These are phyloP conservation scores for Dryadula phaetusa DNA, from an alignment of 2,888 invertebrate genomes.

Conservation along the genomic window DNA sequence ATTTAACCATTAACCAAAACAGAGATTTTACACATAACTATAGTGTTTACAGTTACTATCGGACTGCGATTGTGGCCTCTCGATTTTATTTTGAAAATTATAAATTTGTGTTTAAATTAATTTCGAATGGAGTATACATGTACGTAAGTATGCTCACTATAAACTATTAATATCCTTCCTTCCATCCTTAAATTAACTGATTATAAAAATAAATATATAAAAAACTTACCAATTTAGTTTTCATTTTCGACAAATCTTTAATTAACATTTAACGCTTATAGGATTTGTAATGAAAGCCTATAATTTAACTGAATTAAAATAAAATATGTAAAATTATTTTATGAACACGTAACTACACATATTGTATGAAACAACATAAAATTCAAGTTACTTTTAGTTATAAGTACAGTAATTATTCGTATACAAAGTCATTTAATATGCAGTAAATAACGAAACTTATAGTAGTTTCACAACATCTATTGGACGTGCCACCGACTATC, in stretches of 20 bases:
- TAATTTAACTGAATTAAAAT: slow-evolving; percentile 3
- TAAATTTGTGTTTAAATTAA: too few relatives aligned
- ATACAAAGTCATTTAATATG: slow-evolving; percentile 23
- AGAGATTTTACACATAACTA: too few relatives aligned
- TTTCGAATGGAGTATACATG: too few relatives aligned
- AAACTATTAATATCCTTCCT: too few relatives aligned
- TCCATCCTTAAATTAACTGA: too few relatives aligned
- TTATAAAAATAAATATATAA: slow-evolving; percentile 12
- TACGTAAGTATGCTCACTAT: too few relatives aligned
- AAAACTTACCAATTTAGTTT: slow-evolving; percentile 52
- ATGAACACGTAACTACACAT: neutral
- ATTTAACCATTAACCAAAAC: too few relatives aligned
- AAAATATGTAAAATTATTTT: neutral
- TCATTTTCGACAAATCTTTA: slow-evolving; percentile 69
- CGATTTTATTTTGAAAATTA: too few relatives aligned
- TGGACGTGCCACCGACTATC: slow-evolving; percentile 7
- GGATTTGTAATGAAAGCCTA: neutral
- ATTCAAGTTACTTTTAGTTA: neutral
- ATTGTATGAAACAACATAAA: slow-evolving; percentile 2
- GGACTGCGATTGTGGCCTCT: too few relatives aligned
- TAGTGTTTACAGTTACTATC: too few relatives aligned
- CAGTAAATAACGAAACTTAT: slow-evolving; percentile 20
- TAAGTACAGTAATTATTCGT: slow-evolving; percentile 13
- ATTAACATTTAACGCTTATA: slow-evolving; percentile 69
- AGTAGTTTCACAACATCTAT: slow-evolving; percentile 5